Conservation (phyloP, 2,888 invertebrate genomes). For the Patella ulyssiponensis region DNA sequence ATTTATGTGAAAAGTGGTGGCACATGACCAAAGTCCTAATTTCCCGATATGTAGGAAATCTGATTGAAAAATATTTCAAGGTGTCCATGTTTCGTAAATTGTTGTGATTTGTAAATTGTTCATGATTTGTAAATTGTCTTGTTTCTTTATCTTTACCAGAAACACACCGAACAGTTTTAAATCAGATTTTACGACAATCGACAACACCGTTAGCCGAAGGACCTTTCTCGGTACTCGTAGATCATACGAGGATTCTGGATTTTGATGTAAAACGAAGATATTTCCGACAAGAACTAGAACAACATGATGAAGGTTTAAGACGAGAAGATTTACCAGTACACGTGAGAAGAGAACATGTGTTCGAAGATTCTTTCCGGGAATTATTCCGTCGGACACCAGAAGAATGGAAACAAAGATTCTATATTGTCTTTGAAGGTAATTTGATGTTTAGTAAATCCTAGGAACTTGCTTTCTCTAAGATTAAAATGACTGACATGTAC, state of each 20-base stretch:
- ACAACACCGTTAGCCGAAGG: constrained; percentile 84
- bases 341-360: constrained; percentile 86
- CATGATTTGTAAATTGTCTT: no score
- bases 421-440: constrained; percentile 90
- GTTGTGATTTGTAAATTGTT: no score
- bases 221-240: constrained; percentile 88
- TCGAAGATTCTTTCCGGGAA: constrained; percentile 91
- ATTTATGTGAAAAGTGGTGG: no score
- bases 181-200: constrained; percentile 86
- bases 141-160: constrained; percentile 74
- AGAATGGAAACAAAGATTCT: constrained; percentile 93
- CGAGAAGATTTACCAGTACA: constrained; percentile 88
- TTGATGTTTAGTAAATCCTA: background rate
- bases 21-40: no score
- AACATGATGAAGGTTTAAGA: constrained; percentile 79
- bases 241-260: constrained; percentile 88
- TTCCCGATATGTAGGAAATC: no score
- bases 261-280: constrained; percentile 91
- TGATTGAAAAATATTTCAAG: no score
- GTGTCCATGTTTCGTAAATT: no score
- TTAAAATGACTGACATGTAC: no score
- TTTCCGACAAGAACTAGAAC: constrained; percentile 88
- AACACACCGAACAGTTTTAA: constrained; percentile 88
- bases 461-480: no score
- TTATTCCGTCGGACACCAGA: constrained; percentile 85